Base-by-base conservation (phyloP, 1,140 invertebrate species). In the Dysdera silvatica region DNA sequence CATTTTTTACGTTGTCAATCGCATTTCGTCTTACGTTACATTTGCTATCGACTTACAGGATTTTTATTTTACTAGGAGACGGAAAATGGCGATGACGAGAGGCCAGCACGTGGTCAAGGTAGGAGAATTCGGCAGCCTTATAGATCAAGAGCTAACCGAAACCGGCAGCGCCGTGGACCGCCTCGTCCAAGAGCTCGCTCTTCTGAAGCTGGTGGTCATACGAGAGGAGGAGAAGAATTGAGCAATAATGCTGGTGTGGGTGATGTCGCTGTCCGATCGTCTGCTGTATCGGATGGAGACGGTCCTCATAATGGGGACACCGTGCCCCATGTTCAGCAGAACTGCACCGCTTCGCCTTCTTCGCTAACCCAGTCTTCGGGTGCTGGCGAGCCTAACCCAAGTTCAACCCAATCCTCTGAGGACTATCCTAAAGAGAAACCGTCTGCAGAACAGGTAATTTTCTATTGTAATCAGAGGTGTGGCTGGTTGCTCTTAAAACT, bases 361-460 rank as follows among this genome's bases (percentile, higher is more conserved):
- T 61, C 51, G n/a, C 24, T 31, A 31, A n/a, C 37, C 14, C 26
- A 5, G 12, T 56, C 54, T 31, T 28, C 23, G 18, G 47, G 48
- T n/a, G 26, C 48, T 3, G 26, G 49, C 6, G 61, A 56, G 35
- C 52, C 52, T 23, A 31, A 26, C 31, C n/a, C n/a, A n/a, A 53
- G 56, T 26, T 53, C 59, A 24, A 28, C 49, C 8, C 59, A 53
- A 26, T 26, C 49, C 20, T 53, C 37, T 40, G 52, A 61, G n/a
- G 61, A 33, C 2, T 63, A 56, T 24, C 31, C 61, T 2, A 63
- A 48, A 16, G 53, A 55, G 18, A 41, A 63, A 49, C 23, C 48
- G 7, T 56, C 61, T 48, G 29, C 49, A 47, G 53, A 63, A 35
- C 61, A 63, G 43, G 61, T 63, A 32, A 56, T 3, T 18, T n/a